Conservation (phyloP, 2,797 vertebrate species). For the Lycodopsis pacificus region DNA sequence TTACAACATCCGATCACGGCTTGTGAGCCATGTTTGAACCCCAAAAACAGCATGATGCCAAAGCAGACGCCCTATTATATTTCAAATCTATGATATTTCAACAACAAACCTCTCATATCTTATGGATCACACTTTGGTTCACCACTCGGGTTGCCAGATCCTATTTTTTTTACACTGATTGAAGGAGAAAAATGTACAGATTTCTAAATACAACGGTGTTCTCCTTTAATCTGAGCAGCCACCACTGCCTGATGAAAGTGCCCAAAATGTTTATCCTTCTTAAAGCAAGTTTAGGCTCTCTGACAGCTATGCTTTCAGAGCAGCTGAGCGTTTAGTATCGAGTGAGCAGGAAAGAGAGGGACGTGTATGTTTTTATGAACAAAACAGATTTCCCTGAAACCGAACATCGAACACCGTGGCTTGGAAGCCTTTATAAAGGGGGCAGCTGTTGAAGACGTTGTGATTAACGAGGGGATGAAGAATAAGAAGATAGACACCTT, state of each 20-base stretch:
- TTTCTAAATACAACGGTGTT: slow-evolving; percentile 67
- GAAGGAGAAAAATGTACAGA: slow-evolving; percentile 66
- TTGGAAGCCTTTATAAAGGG: slow-evolving; percentile 48
- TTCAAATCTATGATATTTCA: slow-evolving; percentile 33
- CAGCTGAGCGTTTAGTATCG: slow-evolving; percentile 38
- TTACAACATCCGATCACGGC: slow-evolving; percentile 53
- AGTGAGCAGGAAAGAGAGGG: slow-evolving; percentile 36
- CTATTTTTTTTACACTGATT: slow-evolving; percentile 43
- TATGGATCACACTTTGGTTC: neutral
- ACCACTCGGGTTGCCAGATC: slow-evolving; percentile 18
- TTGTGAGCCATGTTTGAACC: slow-evolving; percentile 43
- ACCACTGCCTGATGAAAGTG: slow-evolving; percentile 66
- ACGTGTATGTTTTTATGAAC: slow-evolving; percentile 32
- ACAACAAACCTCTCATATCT: slow-evolving; percentile 1
- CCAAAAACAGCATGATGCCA: slow-evolving; percentile 28
- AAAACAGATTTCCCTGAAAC: slow-evolving; percentile 49
- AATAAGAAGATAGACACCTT: slow-evolving; percentile 43
- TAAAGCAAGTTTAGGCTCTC: slow-evolving; percentile 60
- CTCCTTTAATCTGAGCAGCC: slow-evolving; percentile 67
- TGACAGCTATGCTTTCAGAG: slow-evolving; percentile 56
- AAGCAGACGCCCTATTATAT: slow-evolving; percentile 25
- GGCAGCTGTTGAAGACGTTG: slow-evolving; percentile 58
- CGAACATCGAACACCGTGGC: slow-evolving; percentile 32
- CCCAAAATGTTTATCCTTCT: slow-evolving; percentile 73
- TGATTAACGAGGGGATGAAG: slow-evolving; percentile 66